Base-by-base conservation (phyloP, 35 echinoderm and acorn worm genomes). In the Apostichopus parvimensis region DNA sequence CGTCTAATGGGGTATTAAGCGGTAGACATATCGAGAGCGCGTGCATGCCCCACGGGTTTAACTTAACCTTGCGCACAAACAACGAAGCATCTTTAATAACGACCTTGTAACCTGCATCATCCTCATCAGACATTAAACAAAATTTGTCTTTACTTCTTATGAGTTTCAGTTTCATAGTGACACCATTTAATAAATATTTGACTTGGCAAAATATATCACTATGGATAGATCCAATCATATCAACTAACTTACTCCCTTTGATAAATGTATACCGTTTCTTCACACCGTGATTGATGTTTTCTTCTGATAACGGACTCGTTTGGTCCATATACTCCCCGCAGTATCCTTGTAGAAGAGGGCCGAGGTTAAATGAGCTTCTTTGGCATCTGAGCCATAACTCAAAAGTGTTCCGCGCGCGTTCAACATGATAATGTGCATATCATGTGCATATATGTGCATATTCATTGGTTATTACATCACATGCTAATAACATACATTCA, bases 31-130 rank as follows among this genome's bases (percentile, higher is more conserved):
- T 28, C 26, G 26, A 28, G 26, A 28, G 26, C 26, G 26, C 26
- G 26, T 28, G 26, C 26, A 28, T 28, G 26, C 0, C 26, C 26
- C 26, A 28, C 26, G 26, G 26, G 26, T 28, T 28, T 28, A 28
- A 28, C 26, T 28, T 28, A 9, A 89, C 91, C 53, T 89, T 87
- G 2, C 94, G 9, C 4, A 95, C 91, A 56, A 92, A 89, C 8
- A 92, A 72, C 18, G 81, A 75, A 25, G 91, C 91, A 10, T 95
- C 86, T 72, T 87, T 15, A 61, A 95, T 87, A 5, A 65, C 53
- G 34, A 95, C 81, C 14, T 75, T 87, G 68, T 88, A 92, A 9
- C 59, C 75, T 7, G 90, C 34, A 5, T 20, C 17, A 5, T 34
- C 59, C 15, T 83, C 73, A n/a, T 8, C 21, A 20, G 93, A 92